Base-by-base conservation (phyloP, 2,888 invertebrate genomes). In the Apantesis nais region DNA sequence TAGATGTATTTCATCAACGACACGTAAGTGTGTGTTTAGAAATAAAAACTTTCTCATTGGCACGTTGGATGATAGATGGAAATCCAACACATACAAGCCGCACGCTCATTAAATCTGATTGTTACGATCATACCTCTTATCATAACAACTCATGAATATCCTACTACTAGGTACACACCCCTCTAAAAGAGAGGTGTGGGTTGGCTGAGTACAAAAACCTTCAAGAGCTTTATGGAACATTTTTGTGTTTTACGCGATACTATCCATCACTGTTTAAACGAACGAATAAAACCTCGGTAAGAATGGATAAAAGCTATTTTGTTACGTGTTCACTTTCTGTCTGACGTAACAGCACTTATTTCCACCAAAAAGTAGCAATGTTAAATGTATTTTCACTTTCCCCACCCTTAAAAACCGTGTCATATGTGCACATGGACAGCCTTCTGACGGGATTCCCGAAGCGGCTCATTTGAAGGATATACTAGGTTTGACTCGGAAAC, bases 161-260 rank as follows among this genome's bases (percentile, higher is more conserved):
- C 65, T 14, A 48, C 34, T 48, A 63, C 34, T 65, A 66, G 66
- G 66, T 66, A 29, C 39, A 55, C 7, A 19, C 11, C n/a, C 25
- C 52, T 66, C 58, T 39, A 8, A 55, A 14, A 22, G 48, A 48
- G 39, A 66, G 19, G 19, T 44, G 52, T 22, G 66, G 66, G 4
- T 66, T 58, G 55, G 37, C 66, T 8, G 66, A 66, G 37, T 39
- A 29, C 52, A 66, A 39, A 55, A 58, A 41, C 1, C 44, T 67
- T 25, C 41, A 41, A 39, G 41, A 58, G 48, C 39, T 44, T 22
- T 67, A 60, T 29, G 64, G 66, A 29, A 58, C 29, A 44, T 34
- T 52, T 12, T 67, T 66, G 55, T 62, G 62, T 71, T 67, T 48
- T 61, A 58, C 39, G 25, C 60, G 58, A 44, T 66, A 64, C 55